phyloP scores from a whole-genome alignment of 2,113 vertebrate species.

The Heptranchias perlo region DNA sequence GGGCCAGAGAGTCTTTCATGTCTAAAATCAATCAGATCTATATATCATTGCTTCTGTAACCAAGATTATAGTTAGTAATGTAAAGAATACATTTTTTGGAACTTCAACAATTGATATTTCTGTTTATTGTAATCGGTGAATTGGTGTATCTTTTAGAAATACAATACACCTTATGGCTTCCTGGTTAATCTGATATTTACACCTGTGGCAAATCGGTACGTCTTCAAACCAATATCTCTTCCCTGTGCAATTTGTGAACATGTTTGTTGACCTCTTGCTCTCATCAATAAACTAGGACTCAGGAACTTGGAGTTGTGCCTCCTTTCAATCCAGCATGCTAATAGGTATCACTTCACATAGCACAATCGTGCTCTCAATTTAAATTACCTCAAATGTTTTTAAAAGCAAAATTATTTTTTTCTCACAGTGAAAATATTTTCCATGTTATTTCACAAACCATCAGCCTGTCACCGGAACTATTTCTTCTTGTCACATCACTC shows the following conservation, averaged over 20 bases:
- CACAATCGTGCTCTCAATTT: not conserved
- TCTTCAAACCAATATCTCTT: not conserved
- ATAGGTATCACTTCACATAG: not conserved
- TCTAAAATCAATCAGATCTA: not conserved
- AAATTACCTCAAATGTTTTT: not conserved
- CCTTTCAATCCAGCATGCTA: not conserved
- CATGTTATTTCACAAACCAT: not conserved
- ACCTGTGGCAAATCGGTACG: not conserved
- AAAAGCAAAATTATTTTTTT: not conserved
- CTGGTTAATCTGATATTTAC: not conserved
- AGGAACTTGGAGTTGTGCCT: not conserved
- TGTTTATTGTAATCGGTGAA: not conserved
- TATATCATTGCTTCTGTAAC: not conserved
- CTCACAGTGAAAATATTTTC: not conserved
- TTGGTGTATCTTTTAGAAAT: not conserved
- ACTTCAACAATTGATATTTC: not conserved
- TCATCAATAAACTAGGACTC: not conserved
- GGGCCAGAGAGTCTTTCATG: not conserved
- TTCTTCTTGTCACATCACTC: not conserved
- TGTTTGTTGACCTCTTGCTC: not conserved
- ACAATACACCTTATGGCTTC: not conserved
- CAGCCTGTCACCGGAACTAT: not conserved
- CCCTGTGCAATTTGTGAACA: not conserved
- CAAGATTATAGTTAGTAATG: not conserved
- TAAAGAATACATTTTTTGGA: not conserved